Percentiles rank a stretch among this genome's conserved stretches.
These are phyloP conservation scores for Pinna nobilis DNA, from an alignment of 1,140 invertebrate species.

Conservation along the genomic window DNA sequence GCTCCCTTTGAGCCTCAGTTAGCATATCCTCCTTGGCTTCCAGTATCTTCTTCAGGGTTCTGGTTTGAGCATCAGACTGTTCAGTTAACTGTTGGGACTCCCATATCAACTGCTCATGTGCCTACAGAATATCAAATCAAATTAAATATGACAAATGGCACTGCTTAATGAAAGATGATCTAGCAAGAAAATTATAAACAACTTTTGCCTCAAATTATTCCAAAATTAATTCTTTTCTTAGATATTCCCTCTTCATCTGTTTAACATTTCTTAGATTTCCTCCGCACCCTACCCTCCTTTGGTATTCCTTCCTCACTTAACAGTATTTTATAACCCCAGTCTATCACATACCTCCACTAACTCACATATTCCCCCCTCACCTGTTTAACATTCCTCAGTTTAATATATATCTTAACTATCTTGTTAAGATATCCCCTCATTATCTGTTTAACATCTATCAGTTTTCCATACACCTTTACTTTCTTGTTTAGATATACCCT, in stretches of 20 bases:
- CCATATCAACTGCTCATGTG: conserved; percentile 32
- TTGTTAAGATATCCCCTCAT: too few species aligned
- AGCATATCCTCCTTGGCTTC: conserved; percentile 34
- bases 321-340: too few species aligned
- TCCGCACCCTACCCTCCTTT: too few species aligned
- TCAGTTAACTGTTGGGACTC: conserved; percentile 37
- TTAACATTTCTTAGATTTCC: background rate
- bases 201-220: background rate
- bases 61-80: conserved; percentile 33
- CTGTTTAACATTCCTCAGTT: too few species aligned
- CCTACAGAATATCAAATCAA: too few species aligned
- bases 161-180: background rate
- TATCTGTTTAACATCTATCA: too few species aligned
- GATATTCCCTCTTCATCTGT: background rate
- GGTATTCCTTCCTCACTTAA: too few species aligned
- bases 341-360: too few species aligned
- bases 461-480: too few species aligned
- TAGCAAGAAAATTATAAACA: background rate
- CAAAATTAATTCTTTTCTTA: background rate
- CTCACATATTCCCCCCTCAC: too few species aligned
- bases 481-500: too few species aligned
- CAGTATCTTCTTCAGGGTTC: conserved; percentile 27
- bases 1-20: conserved; percentile 19
- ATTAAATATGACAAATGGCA: background rate
- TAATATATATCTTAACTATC: too few species aligned